Base-by-base conservation (phyloP, 1,140 invertebrate genomes). In the Stenopsyche tienmushanensis region DNA sequence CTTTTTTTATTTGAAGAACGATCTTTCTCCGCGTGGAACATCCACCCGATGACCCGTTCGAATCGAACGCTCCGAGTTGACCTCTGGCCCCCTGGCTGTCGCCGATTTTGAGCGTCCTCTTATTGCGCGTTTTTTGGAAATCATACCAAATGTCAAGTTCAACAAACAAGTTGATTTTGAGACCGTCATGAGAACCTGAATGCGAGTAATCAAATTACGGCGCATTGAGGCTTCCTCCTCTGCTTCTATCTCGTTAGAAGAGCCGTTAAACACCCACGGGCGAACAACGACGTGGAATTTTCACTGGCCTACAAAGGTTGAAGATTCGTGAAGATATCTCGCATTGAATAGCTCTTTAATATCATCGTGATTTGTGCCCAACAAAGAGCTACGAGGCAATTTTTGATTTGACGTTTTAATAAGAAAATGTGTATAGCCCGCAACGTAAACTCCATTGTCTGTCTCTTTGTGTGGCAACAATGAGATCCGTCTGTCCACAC, bases 171-270 rank as follows among this genome's bases (percentile, higher is more conserved):
- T 45, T 58, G 47, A 63, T 62, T 60, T 58, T 29, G 52, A 50
- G 57, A 49, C 34, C 25, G 42, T 15, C 23, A 44, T 23, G 39
- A 25, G 45, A 29, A 62, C 62, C 34, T 65, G 67, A 69, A 69
- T 69, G 45, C 67, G 24, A 41, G 64, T 65, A 69, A 69, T 69
- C 64, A 69, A 69, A 66, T 69, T 62, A 69, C 60, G 57, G 55
- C 52, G 24, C 53, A 69, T 69, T 69, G 64, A 69, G 25, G 64
- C 59, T 69, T 63, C 67, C 63, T 59, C 21, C 18, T 47, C 17
- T 47, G 44, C 44, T 47, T 47, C 55, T 52, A 57, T 62, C 62
- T 64, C 55, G 66, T 69, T 69, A 65, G 62, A 62, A 65, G 58
- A 58, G 59, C 64, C 67, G 67, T 69, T 69, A 66, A 42, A 63